A percentile compares a stretch with the other conserved stretches of the same genome.
These are phyloP conservation scores for Montipora cactus DNA, from an alignment of 64 coral and sea anemone genomes.

Conservation along the genomic window DNA sequence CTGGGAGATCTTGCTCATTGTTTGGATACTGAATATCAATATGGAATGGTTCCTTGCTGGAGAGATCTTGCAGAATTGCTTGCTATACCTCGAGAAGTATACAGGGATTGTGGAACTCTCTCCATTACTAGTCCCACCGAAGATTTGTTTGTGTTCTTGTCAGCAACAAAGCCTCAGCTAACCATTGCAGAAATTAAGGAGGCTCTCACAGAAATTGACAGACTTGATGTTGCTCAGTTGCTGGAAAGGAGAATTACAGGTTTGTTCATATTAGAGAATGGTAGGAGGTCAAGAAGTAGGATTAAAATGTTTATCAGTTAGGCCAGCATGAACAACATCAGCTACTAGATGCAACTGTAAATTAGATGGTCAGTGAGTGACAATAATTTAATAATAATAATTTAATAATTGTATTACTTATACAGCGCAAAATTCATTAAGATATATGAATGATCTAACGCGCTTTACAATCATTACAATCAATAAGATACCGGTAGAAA, in stretches of 20 bases:
- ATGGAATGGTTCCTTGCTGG: constrained; percentile 84
- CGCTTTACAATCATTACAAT: no score
- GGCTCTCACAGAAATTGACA: constrained; percentile 62
- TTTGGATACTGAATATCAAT: constrained; percentile 85
- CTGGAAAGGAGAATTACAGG: constrained; percentile 80
- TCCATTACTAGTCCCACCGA: constrained; percentile 84
- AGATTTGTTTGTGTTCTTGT: constrained; percentile 78
- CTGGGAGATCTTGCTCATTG: constrained; percentile 39
- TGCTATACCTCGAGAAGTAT: constrained; percentile 57
- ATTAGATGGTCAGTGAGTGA: no score
- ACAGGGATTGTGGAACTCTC: constrained; percentile 64
- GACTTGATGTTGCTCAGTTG: constrained; percentile 72
- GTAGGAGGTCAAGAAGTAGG: background rate
- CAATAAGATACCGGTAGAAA: no score
- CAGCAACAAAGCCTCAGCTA: constrained; percentile 85
- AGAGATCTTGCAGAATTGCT: constrained; percentile 81
- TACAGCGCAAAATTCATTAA: no score
- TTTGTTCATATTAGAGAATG: background rate
- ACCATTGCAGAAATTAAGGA: constrained; percentile 89
- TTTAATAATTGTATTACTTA: no score
- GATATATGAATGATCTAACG: no score
- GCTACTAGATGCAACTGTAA: no score
- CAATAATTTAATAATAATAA: no score
- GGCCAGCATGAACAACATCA: no score
- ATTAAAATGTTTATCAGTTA: background rate